A percentile compares a stretch with the other conserved stretches of the same genome.
Conservation (phyloP, 2,888 invertebrate species). For the Bedellia somnulentella region DNA sequence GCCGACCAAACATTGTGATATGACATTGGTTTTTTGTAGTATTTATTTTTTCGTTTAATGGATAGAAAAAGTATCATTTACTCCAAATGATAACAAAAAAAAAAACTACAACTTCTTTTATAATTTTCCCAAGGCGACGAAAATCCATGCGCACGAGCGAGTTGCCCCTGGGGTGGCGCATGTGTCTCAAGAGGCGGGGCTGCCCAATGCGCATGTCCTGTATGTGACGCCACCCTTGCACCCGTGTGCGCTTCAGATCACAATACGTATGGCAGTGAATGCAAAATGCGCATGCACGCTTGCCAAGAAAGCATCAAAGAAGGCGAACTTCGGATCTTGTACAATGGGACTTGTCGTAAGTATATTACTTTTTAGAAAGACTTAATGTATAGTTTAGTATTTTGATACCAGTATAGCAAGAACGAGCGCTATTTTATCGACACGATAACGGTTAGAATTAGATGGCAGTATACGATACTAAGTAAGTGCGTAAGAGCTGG, state of each 20-base stretch:
- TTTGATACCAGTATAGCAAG: constrained; percentile 6
- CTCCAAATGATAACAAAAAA: too few species aligned
- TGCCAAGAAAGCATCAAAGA: constrained; percentile 72
- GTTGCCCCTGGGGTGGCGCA: constrained; percentile 66
- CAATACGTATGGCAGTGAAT: constrained; percentile 81
- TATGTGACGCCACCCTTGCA: constrained; percentile 75
- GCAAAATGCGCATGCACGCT: constrained; percentile 78
- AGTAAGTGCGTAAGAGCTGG: too few species aligned
- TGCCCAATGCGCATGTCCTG: constrained; percentile 69
- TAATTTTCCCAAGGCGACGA: too few species aligned
- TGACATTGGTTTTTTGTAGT: too few species aligned
- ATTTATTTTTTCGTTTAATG: too few species aligned
- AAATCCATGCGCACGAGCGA: constrained; percentile 60
- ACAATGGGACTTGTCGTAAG: constrained; percentile 60
- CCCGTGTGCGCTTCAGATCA: constrained; percentile 77
- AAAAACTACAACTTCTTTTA: too few species aligned
- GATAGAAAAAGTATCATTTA: too few species aligned
- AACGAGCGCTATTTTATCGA: too few species aligned
- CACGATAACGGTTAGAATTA: too few species aligned
- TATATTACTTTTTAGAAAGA: constrained; percentile 11
- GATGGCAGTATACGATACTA: too few species aligned
- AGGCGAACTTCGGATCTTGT: constrained; percentile 64
- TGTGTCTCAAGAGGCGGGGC: constrained; percentile 67
- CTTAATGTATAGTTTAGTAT: constrained; percentile 11
- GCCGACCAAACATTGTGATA: too few species aligned